phyloP scores from a whole-genome alignment of 2,797 vertebrate species.

The Cichlasoma orientale region DNA sequence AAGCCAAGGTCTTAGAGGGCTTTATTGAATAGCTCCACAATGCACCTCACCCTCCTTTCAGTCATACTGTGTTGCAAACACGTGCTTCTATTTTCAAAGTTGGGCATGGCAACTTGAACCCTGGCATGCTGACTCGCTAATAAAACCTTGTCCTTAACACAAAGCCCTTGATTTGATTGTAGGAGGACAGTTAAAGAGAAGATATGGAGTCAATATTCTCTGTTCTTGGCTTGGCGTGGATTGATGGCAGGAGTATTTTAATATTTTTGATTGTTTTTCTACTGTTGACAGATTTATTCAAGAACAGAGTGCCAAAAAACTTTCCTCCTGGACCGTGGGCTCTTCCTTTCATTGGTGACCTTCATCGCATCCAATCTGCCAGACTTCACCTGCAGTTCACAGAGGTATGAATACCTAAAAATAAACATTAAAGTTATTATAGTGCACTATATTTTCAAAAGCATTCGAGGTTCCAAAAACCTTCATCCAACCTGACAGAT shows the following conservation, averaged over 20 bases:
- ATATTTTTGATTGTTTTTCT: conserved; percentile 60
- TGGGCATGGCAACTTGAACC: too few species aligned
- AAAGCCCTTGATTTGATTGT: background rate
- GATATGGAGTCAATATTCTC: conserved; percentile 3
- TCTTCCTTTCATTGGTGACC: conserved; percentile 74
- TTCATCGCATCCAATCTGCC: background rate
- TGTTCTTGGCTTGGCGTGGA: conserved; percentile 31
- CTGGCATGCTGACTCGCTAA: too few species aligned
- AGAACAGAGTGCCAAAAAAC: conserved; percentile 77
- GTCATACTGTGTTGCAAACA: too few species aligned
- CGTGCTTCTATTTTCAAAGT: too few species aligned
- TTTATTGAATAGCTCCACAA: too few species aligned
- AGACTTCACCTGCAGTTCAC: background rate
- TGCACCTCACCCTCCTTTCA: too few species aligned
- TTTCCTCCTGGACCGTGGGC: conserved; percentile 80
- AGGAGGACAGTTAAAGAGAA: background rate
- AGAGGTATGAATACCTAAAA: background rate
- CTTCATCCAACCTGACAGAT: background rate
- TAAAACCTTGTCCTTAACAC: too few species aligned
- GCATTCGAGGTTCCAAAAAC: background rate
- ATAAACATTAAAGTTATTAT: background rate
- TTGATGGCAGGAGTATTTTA: conserved; percentile 46
- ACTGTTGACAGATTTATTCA: conserved; percentile 73
- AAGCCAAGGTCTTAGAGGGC: too few species aligned
- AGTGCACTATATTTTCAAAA: background rate